A percentile compares a stretch with the other conserved stretches of the same genome.
Conservation (phyloP, 2,113 vertebrate species). For the Phylloscopus whistleri region DNA sequence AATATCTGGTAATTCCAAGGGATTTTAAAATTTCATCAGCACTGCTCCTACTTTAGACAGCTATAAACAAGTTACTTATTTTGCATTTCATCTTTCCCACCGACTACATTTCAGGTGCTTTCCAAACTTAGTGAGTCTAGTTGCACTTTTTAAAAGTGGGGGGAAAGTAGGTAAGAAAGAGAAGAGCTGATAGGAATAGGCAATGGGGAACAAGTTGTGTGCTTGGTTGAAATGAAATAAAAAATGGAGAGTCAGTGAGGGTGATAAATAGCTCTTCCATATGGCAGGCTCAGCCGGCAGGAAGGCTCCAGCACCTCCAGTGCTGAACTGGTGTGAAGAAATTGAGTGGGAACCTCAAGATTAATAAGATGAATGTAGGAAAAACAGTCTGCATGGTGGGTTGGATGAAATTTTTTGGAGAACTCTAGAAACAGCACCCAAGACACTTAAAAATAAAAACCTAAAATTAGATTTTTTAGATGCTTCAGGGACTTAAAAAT, state of each 20-base stretch:
- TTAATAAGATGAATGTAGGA: constrained; percentile 47
- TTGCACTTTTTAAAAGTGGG: not conserved
- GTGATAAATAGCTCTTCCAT: constrained; percentile 32
- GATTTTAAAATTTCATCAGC: not conserved
- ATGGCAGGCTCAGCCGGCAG: constrained; percentile 53
- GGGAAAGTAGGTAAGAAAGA: not conserved
- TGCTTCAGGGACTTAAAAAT: constrained; percentile 30
- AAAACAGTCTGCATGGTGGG: constrained; percentile 62
- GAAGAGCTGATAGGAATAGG: not conserved
- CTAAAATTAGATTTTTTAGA: constrained; percentile 34
- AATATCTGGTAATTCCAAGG: not conserved
- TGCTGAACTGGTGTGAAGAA: constrained; percentile 52
- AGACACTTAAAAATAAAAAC: constrained; percentile 16
- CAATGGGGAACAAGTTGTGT: not conserved
- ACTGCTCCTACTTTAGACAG: not conserved
- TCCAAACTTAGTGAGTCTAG: not conserved
- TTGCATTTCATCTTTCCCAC: not conserved
- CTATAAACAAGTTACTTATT: not conserved
- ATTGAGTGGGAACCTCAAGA: constrained; percentile 46
- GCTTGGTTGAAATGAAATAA: not conserved
- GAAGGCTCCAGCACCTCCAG: constrained; percentile 21
- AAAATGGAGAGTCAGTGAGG: not conserved
- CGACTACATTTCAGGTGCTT: not conserved
- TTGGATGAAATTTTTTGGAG: constrained; percentile 25
- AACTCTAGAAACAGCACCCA: constrained; percentile 17